Percentiles rank a stretch among this genome's conserved stretches.
phyloP scores from a whole-genome alignment of 2,888 invertebrate species.

The Rutpela maculata region DNA sequence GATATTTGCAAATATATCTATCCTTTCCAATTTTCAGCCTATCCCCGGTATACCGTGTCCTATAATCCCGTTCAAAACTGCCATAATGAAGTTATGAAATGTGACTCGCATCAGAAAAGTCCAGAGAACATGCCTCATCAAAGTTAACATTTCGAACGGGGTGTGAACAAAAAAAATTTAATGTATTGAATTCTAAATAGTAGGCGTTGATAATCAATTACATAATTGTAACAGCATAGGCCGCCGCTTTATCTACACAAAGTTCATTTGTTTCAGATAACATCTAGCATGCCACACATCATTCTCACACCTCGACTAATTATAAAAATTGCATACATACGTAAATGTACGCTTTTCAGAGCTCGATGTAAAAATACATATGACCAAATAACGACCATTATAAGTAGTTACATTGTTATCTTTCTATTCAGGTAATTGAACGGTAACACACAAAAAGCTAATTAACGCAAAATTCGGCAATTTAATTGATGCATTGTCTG shows the following conservation, averaged over 20 bases:
- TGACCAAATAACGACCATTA: no score
- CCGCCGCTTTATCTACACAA: slow-evolving; percentile 53
- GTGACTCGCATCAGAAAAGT: slow-evolving; percentile 12
- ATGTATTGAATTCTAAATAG: slow-evolving; percentile 36
- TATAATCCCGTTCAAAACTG: not conserved
- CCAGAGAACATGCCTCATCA: slow-evolving; percentile 25
- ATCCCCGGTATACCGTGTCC: slow-evolving; percentile 8
- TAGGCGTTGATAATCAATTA: slow-evolving; percentile 53
- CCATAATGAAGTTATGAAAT: not conserved
- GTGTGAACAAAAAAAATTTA: slow-evolving; percentile 37
- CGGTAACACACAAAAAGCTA: not conserved
- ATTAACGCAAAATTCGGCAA: not conserved
- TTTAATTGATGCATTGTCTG: not conserved
- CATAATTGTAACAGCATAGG: slow-evolving; percentile 50
- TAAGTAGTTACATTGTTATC: not conserved
- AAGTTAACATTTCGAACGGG: slow-evolving; percentile 20
- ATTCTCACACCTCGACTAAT: slow-evolving; percentile 65
- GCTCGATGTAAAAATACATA: not conserved
- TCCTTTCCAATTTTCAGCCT: not conserved
- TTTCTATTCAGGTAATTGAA: not conserved
- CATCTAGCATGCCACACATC: slow-evolving; percentile 64
- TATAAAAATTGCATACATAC: slow-evolving; percentile 62
- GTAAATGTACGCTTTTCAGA: slow-evolving; percentile 21
- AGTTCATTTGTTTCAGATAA: slow-evolving; percentile 62
- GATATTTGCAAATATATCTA: no score